Base-by-base conservation (phyloP, 2,888 invertebrate genomes). In the Apotomis betuletana region DNA sequence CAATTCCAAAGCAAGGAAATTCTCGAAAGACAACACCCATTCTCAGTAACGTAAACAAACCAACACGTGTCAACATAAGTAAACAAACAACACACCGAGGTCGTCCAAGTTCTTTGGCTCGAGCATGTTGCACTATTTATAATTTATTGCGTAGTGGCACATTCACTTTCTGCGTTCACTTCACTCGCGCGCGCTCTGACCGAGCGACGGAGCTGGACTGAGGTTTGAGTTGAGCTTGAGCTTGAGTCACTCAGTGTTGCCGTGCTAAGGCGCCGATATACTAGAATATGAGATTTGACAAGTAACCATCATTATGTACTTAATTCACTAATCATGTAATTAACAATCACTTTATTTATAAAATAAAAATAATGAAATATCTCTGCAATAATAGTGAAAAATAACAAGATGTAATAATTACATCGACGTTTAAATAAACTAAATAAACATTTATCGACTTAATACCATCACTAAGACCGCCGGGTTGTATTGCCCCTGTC, bases 201-300 rank as follows among this genome's bases (percentile, higher is more conserved):
- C 81, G 85, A 83, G 80, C 82, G 85, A 78, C 76, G 67, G 67
- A 77, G 75, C 81, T 71, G 75, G 75, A 91, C 90, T 90, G 87
- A 49, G 49, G 49, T 46, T 46, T 8, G 46, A 46, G 46, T 0
- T 74, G n/a, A 52, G 1, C 2, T 2, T 27, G 27, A 27, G 27
- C 44, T 74, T 13, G 55, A 74, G 46, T 59, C 8, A 6, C 12
- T 73, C 44, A 62, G 67, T 76, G 77, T 76, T 83, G 41, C 41
- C 36, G 9, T 10, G 54, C 46, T 54, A 54, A 27, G 44, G 44
- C 36, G 55, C 13, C 5, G 57, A 38, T 46, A 27, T 6, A 44
- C n/a, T 44, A n/a, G n/a, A n/a, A n/a, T n/a, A n/a, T n/a, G n/a
- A n/a, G n/a, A n/a, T n/a, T n/a, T n/a, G n/a, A n/a, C n/a, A n/a